Conservation (phyloP, 2,888 invertebrate genomes). For the Eilema griseolum region DNA sequence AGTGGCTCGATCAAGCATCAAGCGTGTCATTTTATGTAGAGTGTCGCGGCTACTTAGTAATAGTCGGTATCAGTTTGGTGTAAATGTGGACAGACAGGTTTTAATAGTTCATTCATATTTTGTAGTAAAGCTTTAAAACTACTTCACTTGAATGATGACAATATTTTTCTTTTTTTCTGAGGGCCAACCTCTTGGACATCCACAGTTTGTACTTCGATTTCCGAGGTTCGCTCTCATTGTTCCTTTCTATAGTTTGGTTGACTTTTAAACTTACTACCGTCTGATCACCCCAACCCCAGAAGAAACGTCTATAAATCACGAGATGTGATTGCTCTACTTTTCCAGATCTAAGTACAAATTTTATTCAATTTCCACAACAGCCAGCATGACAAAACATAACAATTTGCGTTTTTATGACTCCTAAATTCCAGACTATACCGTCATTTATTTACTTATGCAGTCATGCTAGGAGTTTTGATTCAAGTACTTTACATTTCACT, state of each 20-base stretch:
- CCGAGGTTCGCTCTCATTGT: neutral
- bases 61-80: neutral
- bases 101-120: neutral
- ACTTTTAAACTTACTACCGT: neutral
- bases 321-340: neutral
- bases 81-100: neutral
- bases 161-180: neutral
- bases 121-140: too few species aligned
- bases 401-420: constrained; percentile 12
- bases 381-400: neutral
- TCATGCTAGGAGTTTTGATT: constrained; percentile 26
- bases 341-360: neutral
- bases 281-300: too few species aligned
- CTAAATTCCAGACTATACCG: constrained; percentile 20
- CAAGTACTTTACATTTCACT: constrained; percentile 37
- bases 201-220: neutral
- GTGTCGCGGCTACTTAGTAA: neutral
- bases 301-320: too few species aligned
- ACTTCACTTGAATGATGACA: too few species aligned
- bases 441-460: constrained; percentile 21
- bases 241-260: neutral
- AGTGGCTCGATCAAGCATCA: neutral
- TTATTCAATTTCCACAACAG: neutral
- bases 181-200: neutral
- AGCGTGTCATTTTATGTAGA: neutral